A percentile compares a stretch with the other conserved stretches of the same genome.
phyloP scores from a whole-genome alignment of 35 echinoderm and acorn worm genomes.

The Heliocidaris erythrogramma region DNA sequence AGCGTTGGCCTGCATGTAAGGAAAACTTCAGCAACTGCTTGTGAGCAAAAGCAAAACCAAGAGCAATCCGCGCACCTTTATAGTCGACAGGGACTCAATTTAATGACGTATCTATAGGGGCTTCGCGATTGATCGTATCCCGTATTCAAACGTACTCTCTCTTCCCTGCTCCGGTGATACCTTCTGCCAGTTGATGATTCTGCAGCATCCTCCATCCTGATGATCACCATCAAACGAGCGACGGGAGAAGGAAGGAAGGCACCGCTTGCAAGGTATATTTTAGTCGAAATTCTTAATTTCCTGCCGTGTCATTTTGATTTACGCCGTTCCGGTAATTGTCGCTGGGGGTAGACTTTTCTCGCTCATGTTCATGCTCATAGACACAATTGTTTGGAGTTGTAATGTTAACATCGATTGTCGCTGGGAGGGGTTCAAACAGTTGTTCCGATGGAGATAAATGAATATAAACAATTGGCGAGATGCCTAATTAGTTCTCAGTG shows the following conservation, averaged over 20 bases:
- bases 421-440: background rate
- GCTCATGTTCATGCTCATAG: constrained; percentile 1
- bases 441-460: constrained; percentile 16
- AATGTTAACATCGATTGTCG: background rate
- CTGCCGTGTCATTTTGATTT: constrained; percentile 7
- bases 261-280: background rate
- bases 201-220: background rate
- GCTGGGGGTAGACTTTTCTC: background rate
- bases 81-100: background rate
- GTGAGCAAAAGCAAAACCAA: background rate
- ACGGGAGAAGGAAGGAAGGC: background rate
- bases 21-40: too few relatives aligned
- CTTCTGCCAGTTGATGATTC: background rate
- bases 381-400: constrained; percentile 3
- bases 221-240: background rate
- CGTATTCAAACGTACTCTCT: background rate
- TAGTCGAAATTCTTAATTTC: constrained; percentile 7
- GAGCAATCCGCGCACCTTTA: background rate
- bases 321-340: constrained; percentile 8
- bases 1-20: too few relatives aligned
- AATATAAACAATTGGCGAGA: constrained; percentile 18
- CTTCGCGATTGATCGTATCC: background rate
- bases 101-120: background rate
- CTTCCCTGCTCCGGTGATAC: background rate
- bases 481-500: constrained; percentile 16